Base-by-base conservation (phyloP, 2,113 vertebrate species). In the Telmatochromis sp. region DNA sequence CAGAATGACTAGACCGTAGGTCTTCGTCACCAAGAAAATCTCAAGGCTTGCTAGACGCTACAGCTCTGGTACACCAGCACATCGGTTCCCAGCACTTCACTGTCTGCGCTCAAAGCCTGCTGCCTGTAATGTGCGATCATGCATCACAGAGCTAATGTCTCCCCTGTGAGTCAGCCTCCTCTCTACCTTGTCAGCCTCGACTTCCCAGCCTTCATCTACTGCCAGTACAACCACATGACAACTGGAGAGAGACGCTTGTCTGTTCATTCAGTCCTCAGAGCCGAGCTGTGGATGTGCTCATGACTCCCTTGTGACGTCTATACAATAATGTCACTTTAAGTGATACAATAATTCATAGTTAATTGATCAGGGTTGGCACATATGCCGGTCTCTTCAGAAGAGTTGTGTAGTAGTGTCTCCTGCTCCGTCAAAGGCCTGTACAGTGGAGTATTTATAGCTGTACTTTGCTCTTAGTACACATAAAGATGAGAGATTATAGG, bases 101-200 rank as follows among this genome's bases (percentile, higher is more conserved):
- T 81, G 75, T 83, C 88, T 89, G 81, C 54, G 23, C 89, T 92
- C 89, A 80, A 75, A 90, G 87, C 86, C 90, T 83, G 85, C 85
- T 87, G 89, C 84, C 92, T 91, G 86, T 78, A 88, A 91, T 93
- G 93, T 91, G 91, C 87, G 85, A 93, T 93, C 92, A 92, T 91
- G 92, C 91, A 89, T 94, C 93, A 93, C 86, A 89, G 91, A 91
- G 93, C 88, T 93, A 92, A 93, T 92, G 91, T 92, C 87, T 94
- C 94, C 93, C 92, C 90, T 87, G 91, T 96, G 95, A 96, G 94
- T 94, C 94, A 94, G 88, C 85, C 91, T 89, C 45, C 75, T 86
- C 89, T 92, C 82, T 85, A 89, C 91, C 92, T 92, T 85, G 93
- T 92, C 94, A 92, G 86, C 87, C 93, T 84, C 45, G 33, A 79